Base-by-base conservation (phyloP, 2,888 invertebrate genomes). In the Archaeoteleia sp. region DNA sequence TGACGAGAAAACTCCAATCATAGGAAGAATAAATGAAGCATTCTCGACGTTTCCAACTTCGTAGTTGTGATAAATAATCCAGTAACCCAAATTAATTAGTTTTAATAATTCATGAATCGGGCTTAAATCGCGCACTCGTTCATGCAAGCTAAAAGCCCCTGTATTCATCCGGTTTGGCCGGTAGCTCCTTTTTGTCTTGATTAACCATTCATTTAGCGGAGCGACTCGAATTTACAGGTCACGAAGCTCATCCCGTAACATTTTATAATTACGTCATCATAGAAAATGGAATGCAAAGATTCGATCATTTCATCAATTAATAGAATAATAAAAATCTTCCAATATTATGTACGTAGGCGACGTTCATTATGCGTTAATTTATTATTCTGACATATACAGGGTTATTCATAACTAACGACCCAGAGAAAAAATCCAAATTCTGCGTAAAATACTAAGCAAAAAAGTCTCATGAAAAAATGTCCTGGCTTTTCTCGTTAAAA, bases 91-190 rank as follows among this genome's bases (percentile, higher is more conserved):
- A 78, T 78, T 76, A 78, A 79, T 79, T 77, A 77, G 69, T 73
- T 77, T 77, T 77, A 75, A 77, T 76, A 79, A 79, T 79, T 74
- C 76, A 78, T 76, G 78, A 77, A 77, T 75, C 72, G 70, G 67
- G 68, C 53, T 60, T 48, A 66, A 53, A 61, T 69, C 66, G 61
- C 57, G 61, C 48, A 57, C 53, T 48, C 54, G 46, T 58, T 58
- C 58, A 62, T 66, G 53, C 43, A 54, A 46, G 61, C 54, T 63
- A 49, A 54, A 63, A 40, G 62, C 54, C 45, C 42, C 60, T 58
- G 51, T 55, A 58, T 62, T 67, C 67, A 57, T 62, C 57, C 53
- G 57, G 58, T 62, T 62, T 53, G 40, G 48, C 34, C 51, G 45
- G 67, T 60, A 55, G 61, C 61, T 55, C 61, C 48, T 67, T 67